Base-by-base conservation (phyloP, 1,140 invertebrate genomes). In the Drosophila takahashii region DNA sequence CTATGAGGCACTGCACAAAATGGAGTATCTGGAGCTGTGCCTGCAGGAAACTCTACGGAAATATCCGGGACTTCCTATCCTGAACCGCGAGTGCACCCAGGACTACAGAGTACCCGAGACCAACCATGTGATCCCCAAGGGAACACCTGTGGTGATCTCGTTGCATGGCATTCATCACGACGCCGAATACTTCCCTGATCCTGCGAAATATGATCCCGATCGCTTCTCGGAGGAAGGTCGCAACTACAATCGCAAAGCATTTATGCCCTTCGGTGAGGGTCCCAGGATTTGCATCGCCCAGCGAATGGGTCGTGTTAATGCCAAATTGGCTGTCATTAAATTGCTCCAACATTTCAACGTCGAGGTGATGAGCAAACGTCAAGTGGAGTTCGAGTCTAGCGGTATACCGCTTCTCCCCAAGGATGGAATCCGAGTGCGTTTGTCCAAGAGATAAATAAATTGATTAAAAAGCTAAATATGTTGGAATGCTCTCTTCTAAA, bases 231-330 rank as follows among this genome's bases (percentile, higher is more conserved):
- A 93, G 29, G 90, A 92, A 27, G 93, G 93, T 44, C 92, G 92
- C 56, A 84, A 79, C 70, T 89, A 78, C 29, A 89, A 77, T 59
- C 61, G 67, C 0, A 51, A 57, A 4, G 93, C 93, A 0, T 96
- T 94, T 77, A 91, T 95, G 65, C 95, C 95, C 3, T 96, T 96
- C 84, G 95, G 95, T 15, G 94, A 94, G 58, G 96, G 95, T 5
- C 94, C 94, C 3, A 92, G 95, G 52, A 95, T 95, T 2, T 91
- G 90, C 54, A 76, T 90, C 47, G 85, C 85, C 7, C 77, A 81
- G 53, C 50, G 85, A 0, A 85, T 90, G 85, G 86, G 86, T 3
- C 76, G 71, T 4, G 34, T 86, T 1, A 90, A 86, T 10, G 52
- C 72, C 10, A 90, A 90, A 18, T 16, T 90, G 36, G 86, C 81